Conservation (phyloP, 2,113 vertebrate genomes). For the Neodontobutis hainanensis region DNA sequence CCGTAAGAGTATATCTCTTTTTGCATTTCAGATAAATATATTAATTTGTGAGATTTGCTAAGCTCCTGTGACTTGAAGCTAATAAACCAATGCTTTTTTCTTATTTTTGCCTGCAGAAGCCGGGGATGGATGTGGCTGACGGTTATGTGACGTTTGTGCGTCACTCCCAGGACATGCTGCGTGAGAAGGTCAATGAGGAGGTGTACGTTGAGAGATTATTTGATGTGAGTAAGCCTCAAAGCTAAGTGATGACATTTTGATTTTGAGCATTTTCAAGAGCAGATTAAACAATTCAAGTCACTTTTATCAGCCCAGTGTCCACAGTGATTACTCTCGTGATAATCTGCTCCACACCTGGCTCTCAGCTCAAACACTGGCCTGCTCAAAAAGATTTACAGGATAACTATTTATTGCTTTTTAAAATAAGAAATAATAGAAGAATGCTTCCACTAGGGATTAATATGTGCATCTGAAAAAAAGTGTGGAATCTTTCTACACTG, state of each 20-base stretch:
- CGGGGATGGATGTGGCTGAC: slow-evolving; percentile 97
- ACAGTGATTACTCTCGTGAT: slow-evolving; percentile 12
- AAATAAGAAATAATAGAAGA: not conserved
- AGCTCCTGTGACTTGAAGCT: not conserved
- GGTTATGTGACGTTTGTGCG: slow-evolving; percentile 98
- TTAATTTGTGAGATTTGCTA: not conserved
- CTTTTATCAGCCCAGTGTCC: not conserved
- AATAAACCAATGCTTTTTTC: not conserved
- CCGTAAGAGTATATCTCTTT: too few species aligned
- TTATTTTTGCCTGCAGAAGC: slow-evolving; percentile 84
- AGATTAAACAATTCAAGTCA: slow-evolving; percentile 19
- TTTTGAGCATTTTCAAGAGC: not conserved
- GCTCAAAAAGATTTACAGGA: not conserved
- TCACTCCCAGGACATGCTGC: slow-evolving; percentile 98
- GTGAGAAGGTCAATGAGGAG: slow-evolving; percentile 99
- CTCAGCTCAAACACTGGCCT: not conserved
- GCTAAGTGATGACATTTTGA: slow-evolving; percentile 6
- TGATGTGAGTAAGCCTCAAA: slow-evolving; percentile 88
- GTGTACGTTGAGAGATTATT: slow-evolving; percentile 99
- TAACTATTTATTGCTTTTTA: not conserved
- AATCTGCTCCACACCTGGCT: slow-evolving; percentile 4
- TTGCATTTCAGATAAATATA: too few species aligned
- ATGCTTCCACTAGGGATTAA: not conserved
- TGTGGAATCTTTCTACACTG: too few species aligned
- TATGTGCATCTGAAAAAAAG: too few species aligned